Base-by-base conservation (phyloP, 2,888 invertebrate genomes). In the Belgica antarctica region DNA sequence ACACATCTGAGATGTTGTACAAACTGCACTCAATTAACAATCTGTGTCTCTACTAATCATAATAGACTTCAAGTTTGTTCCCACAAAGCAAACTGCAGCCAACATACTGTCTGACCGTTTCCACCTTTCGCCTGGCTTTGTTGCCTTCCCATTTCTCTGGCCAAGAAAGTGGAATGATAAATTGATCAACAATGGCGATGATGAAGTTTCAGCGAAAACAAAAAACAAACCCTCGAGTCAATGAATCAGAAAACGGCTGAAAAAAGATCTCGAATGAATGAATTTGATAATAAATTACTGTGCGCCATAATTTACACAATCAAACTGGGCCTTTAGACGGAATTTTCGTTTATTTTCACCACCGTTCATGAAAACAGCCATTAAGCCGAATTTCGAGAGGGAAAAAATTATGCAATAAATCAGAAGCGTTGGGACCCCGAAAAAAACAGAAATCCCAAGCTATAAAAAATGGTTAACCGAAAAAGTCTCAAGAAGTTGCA, bases 231-330 rank as follows among this genome's bases (percentile, higher is more conserved):
- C 52, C 52, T 52, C 22, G 46, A 47, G 15, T 66, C 65, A 66
- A 47, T 66, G 65, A 66, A 28, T 25, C 65, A 66, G 47, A 66
- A 62, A 62, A 47, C 25, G 24, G 8, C 52, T 52, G n/a, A n/a
- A n/a, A n/a, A n/a, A n/a, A n/a, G n/a, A n/a, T 52, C 22, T 17
- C 52, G 22, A 66, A 22, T 36, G 36, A 36, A 63, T 24, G 46
- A 46, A 25, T 46, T 57, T 57, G 68, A 57, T 57, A 68, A 68
- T 68, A 68, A 68, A 68, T 68, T 68, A 46, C 34, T 68, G 31
- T 34, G 68, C 68, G 68, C 68, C 68, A 52, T 68, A 68, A 68
- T 68, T 57, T 57, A 68, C 47, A 68, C 68, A 68, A 68, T 57
- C 47, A 52, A 57, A n/a, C 8, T 17, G 17, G 17, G 36, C n/a